Evolutionary conservation across 2,888 invertebrate genomes (phyloP).

Genomic region (Lasioglossum figueresi): DNA sequence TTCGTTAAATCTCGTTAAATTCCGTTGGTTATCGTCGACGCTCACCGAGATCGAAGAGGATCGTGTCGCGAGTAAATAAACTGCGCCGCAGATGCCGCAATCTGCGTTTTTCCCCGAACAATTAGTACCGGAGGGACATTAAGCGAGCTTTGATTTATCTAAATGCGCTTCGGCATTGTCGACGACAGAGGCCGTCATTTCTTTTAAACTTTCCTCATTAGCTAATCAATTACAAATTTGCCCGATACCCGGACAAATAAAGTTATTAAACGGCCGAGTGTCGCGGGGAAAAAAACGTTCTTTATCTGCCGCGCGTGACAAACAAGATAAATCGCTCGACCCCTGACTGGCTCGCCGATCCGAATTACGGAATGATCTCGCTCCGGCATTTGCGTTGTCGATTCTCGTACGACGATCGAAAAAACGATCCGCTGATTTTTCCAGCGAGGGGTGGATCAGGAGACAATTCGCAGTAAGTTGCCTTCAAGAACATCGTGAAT

Average conservation of each 20-base stretch:
- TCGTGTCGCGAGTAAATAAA: constrained; percentile 3
- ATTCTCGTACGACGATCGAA: not conserved
- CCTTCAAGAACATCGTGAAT: too few species aligned
- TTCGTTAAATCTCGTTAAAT: not conserved
- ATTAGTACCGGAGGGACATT: constrained; percentile 25
- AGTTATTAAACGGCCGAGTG: constrained; percentile 36
- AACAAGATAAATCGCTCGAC: constrained; percentile 60
- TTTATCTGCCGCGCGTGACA: constrained; percentile 56
- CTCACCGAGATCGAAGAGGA: not conserved
- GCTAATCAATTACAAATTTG: constrained; percentile 62
- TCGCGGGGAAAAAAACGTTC: constrained; percentile 19
- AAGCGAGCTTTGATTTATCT: constrained; percentile 33
- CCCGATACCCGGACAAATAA: constrained; percentile 43
- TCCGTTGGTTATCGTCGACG: not conserved
- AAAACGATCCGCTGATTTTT: not conserved
- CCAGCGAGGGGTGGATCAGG: too few species aligned
- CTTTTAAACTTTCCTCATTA: constrained; percentile 41
- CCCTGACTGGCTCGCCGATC: constrained; percentile 5
- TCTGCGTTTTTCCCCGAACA: constrained; percentile 33
- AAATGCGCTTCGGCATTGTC: constrained; percentile 29
- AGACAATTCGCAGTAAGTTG: too few species aligned
- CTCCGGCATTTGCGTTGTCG: not conserved
- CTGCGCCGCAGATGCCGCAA: constrained; percentile 32
- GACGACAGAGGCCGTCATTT: not conserved
- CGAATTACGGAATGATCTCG: constrained; percentile 31